Base-by-base conservation (phyloP, 2,113 vertebrate species). In the Gavia stellata region DNA sequence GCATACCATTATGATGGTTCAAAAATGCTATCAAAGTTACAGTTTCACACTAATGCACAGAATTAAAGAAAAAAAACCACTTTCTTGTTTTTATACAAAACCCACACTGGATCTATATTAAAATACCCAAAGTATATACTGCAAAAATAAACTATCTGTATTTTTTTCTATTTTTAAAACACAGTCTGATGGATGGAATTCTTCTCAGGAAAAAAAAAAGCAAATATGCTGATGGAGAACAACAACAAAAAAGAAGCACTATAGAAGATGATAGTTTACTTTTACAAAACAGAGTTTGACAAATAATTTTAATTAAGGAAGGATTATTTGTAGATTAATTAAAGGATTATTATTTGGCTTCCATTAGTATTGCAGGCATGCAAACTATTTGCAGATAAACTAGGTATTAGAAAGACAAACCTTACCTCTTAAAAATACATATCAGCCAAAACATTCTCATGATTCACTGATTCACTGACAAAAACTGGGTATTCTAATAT, bases 1-100 rank as follows among this genome's bases (percentile, higher is more conserved):
- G 50, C 83, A 95, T 77, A 81, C 86, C 90, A 94, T 96, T 95
- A 96, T 81, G 70, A 50, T 24, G 67, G 68, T 89, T 87, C 62
- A 49, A 28, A 88, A 91, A 92, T 94, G 86, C 71, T 88, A 77
- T 84, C 47, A 40, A 85, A 88, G 80, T 75, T 77, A 55, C 63
- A 82, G 65, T 87, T 97, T 93, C 90, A 81, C 33, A 55, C 79
- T 94, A 97, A 80, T 90, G 61, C 88, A 55, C 29, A 80, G 75
- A 79, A 50, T 84, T 77, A 52, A 83, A 80, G 24, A 31, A 50
- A 72, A 45, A 52, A 10, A 12, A 6, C 5, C 25, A 13, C 6
- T n/a, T 44, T 5, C 26, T 88, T 44, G 11, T 4, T 61, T 89
- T 87, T 75, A 10, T 52, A 24, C 20, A 66, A 90, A 75, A 25